Conservation (phyloP, 2,888 invertebrate genomes). For the Cheilosia impressa region DNA sequence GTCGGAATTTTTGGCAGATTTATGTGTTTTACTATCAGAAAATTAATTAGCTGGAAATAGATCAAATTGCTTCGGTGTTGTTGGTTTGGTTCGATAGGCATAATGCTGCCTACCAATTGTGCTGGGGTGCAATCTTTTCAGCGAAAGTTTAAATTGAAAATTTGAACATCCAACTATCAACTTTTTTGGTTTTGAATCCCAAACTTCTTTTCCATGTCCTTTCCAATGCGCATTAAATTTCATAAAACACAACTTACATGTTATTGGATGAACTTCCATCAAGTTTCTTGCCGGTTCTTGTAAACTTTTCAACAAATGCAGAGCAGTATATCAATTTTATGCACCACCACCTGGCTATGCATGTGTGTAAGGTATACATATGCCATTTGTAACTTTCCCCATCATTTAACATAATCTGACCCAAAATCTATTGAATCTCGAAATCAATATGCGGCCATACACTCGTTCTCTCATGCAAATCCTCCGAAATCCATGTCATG, state of each 20-base stretch:
- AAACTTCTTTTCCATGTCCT: too few species aligned
- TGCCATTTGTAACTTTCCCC: slow-evolving; percentile 19
- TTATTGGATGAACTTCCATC: background rate
- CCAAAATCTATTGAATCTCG: slow-evolving; percentile 39
- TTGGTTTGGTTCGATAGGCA: too few species aligned
- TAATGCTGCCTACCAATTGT: too few species aligned
- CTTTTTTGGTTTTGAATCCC: too few species aligned
- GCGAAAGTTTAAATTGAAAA: too few species aligned
- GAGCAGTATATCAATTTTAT: slow-evolving; percentile 22
- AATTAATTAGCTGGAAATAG: too few species aligned
- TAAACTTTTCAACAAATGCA: background rate
- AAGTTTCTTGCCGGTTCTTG: background rate
- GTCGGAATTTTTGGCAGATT: background rate
- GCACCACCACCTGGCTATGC: background rate
- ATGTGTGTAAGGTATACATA: background rate
- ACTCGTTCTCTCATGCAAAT: slow-evolving; percentile 43
- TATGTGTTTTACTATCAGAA: too few species aligned
- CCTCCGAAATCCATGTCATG: slow-evolving; percentile 43
- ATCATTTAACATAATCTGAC: slow-evolving; percentile 48
- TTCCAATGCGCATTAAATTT: too few species aligned
- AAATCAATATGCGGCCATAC: slow-evolving; percentile 50
- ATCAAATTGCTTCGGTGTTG: too few species aligned
- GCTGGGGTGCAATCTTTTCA: too few species aligned
- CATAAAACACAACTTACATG: too few species aligned
- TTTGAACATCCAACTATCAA: too few species aligned